Percentiles rank a stretch among this genome's conserved stretches.
Conservation (phyloP, 2,888 invertebrate genomes). For the Melitaea athalia region DNA sequence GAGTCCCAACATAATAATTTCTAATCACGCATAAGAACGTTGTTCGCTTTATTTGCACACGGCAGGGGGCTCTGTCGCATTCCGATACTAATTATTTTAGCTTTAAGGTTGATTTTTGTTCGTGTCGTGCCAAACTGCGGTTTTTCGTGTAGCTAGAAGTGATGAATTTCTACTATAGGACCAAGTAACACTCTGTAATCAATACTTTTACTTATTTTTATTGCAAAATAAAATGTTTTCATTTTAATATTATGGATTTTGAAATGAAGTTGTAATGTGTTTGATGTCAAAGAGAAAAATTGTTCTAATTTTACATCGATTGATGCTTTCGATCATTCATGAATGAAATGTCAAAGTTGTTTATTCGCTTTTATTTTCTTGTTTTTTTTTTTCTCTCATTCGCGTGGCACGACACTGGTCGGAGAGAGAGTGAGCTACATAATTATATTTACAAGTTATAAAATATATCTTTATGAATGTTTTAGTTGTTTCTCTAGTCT, state of each 20-base stretch:
- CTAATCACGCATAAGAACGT: constrained; percentile 66
- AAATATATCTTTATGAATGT: constrained; percentile 65
- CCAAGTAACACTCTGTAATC: not conserved
- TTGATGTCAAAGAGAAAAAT: not conserved
- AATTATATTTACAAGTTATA: constrained; percentile 56
- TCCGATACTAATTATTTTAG: constrained; percentile 71
- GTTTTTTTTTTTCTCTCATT: constrained; percentile 58
- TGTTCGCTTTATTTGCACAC: constrained; percentile 72
- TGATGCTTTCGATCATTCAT: not conserved
- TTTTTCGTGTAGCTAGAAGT: constrained; percentile 9
- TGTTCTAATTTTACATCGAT: too few relatives aligned
- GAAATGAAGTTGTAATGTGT: not conserved
- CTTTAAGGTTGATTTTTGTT: constrained; percentile 69
- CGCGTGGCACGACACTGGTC: constrained; percentile 55
- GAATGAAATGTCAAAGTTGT: not conserved
- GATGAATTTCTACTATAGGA: not conserved
- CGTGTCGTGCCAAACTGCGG: constrained; percentile 53
- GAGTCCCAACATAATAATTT: constrained; percentile 48
- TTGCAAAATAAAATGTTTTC: not conserved
- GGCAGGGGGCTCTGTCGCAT: constrained; percentile 71
- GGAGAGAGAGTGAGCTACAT: constrained; percentile 53
- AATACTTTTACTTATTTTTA: not conserved
- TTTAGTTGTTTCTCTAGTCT: constrained; percentile 78
- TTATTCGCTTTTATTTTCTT: not conserved
- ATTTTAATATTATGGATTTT: not conserved